Evolutionary conservation across 2,797 vertebrate genomes (phyloP).

Genomic region (Lutra lutra): DNA sequence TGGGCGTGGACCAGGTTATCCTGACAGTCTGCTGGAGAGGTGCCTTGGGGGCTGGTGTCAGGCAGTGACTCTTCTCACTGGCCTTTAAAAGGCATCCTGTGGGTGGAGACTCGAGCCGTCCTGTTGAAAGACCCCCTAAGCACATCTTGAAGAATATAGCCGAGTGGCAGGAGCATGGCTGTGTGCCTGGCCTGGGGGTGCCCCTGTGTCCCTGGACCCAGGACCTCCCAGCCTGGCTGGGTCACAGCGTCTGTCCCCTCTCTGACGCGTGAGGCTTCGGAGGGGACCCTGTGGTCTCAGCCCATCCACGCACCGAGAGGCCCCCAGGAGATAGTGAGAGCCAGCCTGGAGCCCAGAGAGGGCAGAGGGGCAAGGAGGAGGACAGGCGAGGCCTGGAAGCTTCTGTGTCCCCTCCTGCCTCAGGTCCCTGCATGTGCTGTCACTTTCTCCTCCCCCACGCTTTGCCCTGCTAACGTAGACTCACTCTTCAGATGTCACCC

Average conservation of each 20-base stretch:
- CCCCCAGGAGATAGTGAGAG: neutral
- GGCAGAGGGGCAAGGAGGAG: neutral
- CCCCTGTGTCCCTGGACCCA: too few species aligned
- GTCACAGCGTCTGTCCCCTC: accelerated
- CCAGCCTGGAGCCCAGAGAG: too few species aligned
- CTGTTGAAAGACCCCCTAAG: neutral
- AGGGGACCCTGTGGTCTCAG: neutral
- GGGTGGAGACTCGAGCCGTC: neutral
- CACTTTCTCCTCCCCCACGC: neutral
- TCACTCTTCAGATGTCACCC: neutral
- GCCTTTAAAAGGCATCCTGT: neutral
- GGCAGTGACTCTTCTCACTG: neutral
- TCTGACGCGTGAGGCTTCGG: neutral
- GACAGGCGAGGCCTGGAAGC: neutral
- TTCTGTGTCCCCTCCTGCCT: neutral
- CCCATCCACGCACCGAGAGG: accelerated
- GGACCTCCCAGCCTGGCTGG: neutral
- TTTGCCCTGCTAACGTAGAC: accelerated
- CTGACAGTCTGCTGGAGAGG: accelerated
- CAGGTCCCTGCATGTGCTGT: neutral
- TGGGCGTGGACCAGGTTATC: neutral
- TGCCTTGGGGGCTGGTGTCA: too few species aligned
- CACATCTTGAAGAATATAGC: accelerated
- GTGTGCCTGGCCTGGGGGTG: neutral
- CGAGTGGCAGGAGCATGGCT: neutral